Evolutionary conservation across 2,113 vertebrate species (phyloP).

Genomic region (Toxotes jaculatrix): DNA sequence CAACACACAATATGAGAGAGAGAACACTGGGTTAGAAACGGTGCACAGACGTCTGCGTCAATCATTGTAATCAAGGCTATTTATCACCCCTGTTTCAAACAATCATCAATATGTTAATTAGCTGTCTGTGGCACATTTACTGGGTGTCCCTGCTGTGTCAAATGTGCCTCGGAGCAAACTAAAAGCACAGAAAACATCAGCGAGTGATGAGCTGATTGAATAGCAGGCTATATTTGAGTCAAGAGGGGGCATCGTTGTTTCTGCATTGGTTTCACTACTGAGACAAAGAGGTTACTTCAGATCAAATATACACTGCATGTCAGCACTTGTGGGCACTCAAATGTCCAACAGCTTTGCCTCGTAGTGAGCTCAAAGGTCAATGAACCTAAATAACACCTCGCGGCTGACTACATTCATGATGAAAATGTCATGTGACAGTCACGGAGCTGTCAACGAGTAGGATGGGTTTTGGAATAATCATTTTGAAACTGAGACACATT

Average conservation of each 20-base stretch:
- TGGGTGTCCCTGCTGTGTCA: constrained; percentile 37
- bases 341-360: constrained; percentile 21
- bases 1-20: neutral
- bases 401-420: constrained; percentile 33
- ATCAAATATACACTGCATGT: constrained; percentile 57
- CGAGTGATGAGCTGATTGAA: constrained; percentile 42
- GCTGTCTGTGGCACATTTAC: constrained; percentile 7
- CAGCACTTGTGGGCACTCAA: constrained; percentile 53
- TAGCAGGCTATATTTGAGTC: constrained; percentile 25
- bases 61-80: constrained; percentile 40
- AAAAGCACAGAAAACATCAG: constrained; percentile 26
- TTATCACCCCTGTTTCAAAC: constrained; percentile 30
- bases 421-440: constrained; percentile 41
- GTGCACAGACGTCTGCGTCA: neutral
- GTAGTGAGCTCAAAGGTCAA: constrained; percentile 45
- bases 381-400: constrained; percentile 48
- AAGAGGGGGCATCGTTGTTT: constrained; percentile 43
- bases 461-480: neutral
- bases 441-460: constrained; percentile 14
- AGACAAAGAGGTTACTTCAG: constrained; percentile 71
- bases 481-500: neutral
- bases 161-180: constrained; percentile 23
- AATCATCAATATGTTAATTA: constrained; percentile 57
- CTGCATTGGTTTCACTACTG: constrained; percentile 44
- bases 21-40: neutral